phyloP scores from a whole-genome alignment of 2,797 vertebrate species.

The Glyptemys insculpta region DNA sequence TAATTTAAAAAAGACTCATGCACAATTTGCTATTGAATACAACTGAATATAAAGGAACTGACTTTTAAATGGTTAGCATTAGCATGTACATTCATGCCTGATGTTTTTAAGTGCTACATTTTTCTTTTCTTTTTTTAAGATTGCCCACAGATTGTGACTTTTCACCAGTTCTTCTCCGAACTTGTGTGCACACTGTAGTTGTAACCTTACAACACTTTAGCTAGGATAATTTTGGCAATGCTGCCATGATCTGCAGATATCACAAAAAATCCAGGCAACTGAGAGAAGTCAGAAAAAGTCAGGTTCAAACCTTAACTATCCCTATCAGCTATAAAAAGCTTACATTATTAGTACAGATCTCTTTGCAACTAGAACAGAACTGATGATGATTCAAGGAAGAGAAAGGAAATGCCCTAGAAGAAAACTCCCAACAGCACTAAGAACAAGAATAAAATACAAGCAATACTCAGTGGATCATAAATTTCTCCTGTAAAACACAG shows the following conservation, averaged over 20 bases:
- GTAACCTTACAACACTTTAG: constrained; percentile 1
- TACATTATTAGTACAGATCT: background rate
- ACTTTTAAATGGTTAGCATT: background rate
- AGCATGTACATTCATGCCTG: background rate
- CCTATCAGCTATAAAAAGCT: background rate
- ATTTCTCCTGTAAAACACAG: background rate
- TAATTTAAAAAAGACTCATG: background rate
- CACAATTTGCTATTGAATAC: background rate
- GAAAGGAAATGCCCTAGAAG: background rate
- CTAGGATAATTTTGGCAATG: background rate
- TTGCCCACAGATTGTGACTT: background rate
- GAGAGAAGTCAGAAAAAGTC: background rate
- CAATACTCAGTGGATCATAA: background rate
- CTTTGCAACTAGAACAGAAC: background rate
- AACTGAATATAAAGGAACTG: background rate
- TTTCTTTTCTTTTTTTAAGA: background rate
- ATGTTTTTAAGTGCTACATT: background rate
- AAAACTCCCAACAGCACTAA: background rate
- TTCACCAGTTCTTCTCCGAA: constrained; percentile 11
- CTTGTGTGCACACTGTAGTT: background rate
- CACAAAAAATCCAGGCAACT: background rate
- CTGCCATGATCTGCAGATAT: background rate
- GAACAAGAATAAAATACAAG: background rate
- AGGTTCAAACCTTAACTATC: background rate
- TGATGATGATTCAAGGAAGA: background rate